Percentiles rank a stretch among this genome's conserved stretches.
phyloP scores from a whole-genome alignment of 1,140 invertebrate genomes.

The Battus philenor region DNA sequence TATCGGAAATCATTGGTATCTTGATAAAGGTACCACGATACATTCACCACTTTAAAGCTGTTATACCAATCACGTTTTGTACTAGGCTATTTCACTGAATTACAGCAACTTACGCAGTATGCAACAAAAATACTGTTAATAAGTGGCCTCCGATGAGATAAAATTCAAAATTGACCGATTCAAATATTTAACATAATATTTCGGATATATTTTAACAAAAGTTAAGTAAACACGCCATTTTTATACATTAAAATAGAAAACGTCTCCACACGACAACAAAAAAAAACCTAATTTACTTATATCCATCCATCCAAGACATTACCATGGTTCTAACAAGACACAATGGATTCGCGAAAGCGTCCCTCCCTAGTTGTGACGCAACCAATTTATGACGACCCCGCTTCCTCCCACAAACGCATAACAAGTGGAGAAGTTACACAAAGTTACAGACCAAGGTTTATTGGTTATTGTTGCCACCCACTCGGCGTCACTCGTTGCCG shows the following conservation, averaged over 20 bases:
- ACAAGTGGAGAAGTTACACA: slow-evolving; percentile 19
- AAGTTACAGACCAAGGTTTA: slow-evolving; percentile 39
- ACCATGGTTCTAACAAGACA: slow-evolving; percentile 66
- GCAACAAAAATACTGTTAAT: no score
- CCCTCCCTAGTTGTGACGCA: slow-evolving; percentile 36
- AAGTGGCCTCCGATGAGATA: no score
- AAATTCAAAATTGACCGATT: not conserved
- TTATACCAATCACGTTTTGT: no score
- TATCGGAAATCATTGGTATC: no score
- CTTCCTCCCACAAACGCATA: slow-evolving; percentile 17
- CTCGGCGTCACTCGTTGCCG: slow-evolving; percentile 53
- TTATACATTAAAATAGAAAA: slow-evolving; percentile 18
- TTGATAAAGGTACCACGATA: no score
- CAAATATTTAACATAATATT: not conserved
- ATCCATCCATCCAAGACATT: slow-evolving; percentile 69
- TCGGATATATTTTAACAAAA: not conserved
- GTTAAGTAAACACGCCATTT: slow-evolving; percentile 3
- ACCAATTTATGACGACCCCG: slow-evolving; percentile 41
- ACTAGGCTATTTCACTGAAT: no score
- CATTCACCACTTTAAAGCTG: no score
- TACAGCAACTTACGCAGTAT: no score
- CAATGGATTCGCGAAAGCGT: slow-evolving; percentile 58
- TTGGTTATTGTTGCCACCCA: slow-evolving; percentile 45
- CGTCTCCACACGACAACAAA: slow-evolving; percentile 21
- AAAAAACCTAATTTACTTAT: slow-evolving; percentile 70